A percentile compares a stretch with the other conserved stretches of the same genome.
Evolutionary conservation across 2,888 invertebrate species (phyloP).

Genomic region (Eilema sororculum): DNA sequence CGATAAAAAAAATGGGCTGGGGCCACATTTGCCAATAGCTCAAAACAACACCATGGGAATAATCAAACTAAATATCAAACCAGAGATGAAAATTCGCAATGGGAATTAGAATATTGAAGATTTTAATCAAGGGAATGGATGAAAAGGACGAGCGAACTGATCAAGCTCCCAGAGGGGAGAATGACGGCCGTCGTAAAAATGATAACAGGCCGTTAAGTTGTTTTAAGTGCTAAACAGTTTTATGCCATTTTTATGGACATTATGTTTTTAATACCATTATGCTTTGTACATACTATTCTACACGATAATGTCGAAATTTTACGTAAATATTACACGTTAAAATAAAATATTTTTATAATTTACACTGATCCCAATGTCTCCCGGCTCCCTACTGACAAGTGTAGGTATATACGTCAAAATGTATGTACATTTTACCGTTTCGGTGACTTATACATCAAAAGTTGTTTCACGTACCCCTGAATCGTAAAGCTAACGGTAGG

Average conservation of each 20-base stretch:
- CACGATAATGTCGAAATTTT: too few relatives aligned
- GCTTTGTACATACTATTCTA: background rate
- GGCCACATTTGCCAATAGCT: background rate
- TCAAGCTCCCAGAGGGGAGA: background rate
- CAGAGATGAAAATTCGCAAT: background rate
- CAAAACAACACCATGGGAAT: background rate
- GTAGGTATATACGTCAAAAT: too few relatives aligned
- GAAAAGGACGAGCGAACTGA: background rate
- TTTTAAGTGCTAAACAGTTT: background rate
- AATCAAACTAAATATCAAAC: background rate
- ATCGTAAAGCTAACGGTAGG: too few relatives aligned
- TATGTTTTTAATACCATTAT: too few relatives aligned
- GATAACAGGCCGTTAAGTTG: background rate
- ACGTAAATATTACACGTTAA: too few relatives aligned
- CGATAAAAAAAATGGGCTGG: too few relatives aligned
- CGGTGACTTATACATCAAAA: too few relatives aligned
- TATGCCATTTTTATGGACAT: background rate
- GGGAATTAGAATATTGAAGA: slow-evolving; percentile 1
- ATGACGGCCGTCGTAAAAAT: background rate
- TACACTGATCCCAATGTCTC: too few relatives aligned
- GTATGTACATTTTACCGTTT: too few relatives aligned
- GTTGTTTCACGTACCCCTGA: too few relatives aligned
- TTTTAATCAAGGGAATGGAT: slow-evolving; percentile 1
- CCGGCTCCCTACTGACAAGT: too few relatives aligned
- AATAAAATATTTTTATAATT: too few relatives aligned